Base-by-base conservation (phyloP, 1,140 invertebrate species). In the Lycorma delicatula region DNA sequence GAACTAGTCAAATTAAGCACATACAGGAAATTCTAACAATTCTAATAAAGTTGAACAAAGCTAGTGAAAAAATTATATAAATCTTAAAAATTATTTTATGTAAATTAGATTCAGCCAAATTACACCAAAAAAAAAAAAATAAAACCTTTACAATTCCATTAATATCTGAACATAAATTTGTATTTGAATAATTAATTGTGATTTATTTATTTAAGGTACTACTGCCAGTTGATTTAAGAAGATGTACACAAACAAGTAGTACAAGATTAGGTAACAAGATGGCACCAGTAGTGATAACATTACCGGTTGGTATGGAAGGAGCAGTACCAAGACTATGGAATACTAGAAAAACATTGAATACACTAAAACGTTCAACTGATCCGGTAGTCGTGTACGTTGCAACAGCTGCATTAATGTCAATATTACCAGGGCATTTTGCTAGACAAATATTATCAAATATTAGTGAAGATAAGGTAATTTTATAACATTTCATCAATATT, bases 271-370 rank as follows among this genome's bases (percentile, higher is more conserved):
- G 72, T 22, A 74, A 71, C 48, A 70, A 74, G 49, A 74, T 72
- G 54, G 65, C 76, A 1, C 67, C 76, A 16, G 73, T 79, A 3
- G 63, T 74, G 23, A 59, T 77, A 3, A 63, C 70, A 4, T 64
- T 81, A 22, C 78, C 79, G 9, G 74, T 76, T 11, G 75, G 74
- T 54, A 74, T 73, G 1, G 79, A 81, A 64, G 79, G 77, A 9
- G 75, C 76, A n/a, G 77, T 82, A 44, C 80, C 80, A 9, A 66
- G 79, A n/a, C 70, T 82, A 4, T 82, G 80, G 80, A 74, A 74
- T 28, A 73, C 79, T 18, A 71, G 78, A 29, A 67, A 73, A 36
- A 64, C 68, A 6, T 72, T 80, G 20, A 55, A 55, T 22, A 44
- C 56, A 3, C 38, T 63, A 1, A 31, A 54, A 6, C 49, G 44